Conservation (phyloP, 1,140 invertebrate species). For the Psix sp. region DNA sequence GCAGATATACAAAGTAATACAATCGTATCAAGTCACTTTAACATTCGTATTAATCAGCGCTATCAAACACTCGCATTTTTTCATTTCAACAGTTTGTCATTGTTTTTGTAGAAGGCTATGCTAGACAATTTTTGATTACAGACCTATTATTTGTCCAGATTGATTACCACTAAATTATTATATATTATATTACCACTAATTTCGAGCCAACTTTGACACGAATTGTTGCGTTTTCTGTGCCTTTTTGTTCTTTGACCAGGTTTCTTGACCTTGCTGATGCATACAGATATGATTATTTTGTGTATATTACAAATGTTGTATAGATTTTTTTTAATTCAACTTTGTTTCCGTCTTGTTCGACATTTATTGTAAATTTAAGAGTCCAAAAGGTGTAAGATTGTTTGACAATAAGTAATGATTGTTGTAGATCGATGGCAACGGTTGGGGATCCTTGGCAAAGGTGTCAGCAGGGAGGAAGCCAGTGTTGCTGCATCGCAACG, state of each 20-base stretch:
- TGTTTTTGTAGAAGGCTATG: conserved; percentile 25
- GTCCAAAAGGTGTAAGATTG: background rate
- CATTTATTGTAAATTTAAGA: conserved; percentile 2
- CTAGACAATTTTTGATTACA: conserved; percentile 15
- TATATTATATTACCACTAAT: too few relatives aligned
- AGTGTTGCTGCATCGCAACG: conserved; percentile 81
- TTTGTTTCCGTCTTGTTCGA: conserved; percentile 4
- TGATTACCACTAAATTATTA: too few relatives aligned
- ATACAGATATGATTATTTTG: too few relatives aligned
- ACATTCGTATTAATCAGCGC: background rate
- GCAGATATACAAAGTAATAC: too few relatives aligned
- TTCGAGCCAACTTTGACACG: background rate
- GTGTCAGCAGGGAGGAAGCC: conserved; percentile 78
- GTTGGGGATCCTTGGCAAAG: conserved; percentile 70
- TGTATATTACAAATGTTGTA: too few relatives aligned
- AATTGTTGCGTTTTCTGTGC: conserved; percentile 39
- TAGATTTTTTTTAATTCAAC: conserved; percentile 7
- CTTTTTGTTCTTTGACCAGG: conserved; percentile 30
- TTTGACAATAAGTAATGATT: conserved; percentile 61
- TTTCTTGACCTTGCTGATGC: too few relatives aligned
- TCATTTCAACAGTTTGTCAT: background rate
- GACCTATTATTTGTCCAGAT: conserved; percentile 1
- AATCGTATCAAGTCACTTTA: background rate
- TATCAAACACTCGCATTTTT: background rate
- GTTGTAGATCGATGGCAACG: conserved; percentile 75